Base-by-base conservation (phyloP, 1,140 invertebrate genomes). In the Paraescarpia echinospica region DNA sequence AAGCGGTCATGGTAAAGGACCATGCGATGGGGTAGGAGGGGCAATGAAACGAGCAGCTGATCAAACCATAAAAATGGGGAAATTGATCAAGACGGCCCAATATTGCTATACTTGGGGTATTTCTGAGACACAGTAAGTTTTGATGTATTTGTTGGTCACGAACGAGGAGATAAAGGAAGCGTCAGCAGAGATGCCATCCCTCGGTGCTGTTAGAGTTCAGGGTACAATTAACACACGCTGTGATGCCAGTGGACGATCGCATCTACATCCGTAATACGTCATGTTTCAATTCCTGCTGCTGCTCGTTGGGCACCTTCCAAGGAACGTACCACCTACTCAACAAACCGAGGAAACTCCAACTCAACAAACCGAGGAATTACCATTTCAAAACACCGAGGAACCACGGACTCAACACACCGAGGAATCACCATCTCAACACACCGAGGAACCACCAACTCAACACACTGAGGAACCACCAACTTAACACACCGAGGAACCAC, bases 191-290 rank as follows among this genome's bases (percentile, higher is more conserved):
- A 14, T 89, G 89, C 8, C 89, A 89, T 12, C 89, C 89, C 89
- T 89, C 89, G 89, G 89, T 14, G 22, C 89, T 89, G 89, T 89
- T 89, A 33, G 89, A 89, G 89, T 90, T 1, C 27, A 90, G 2
- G 89, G 2, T 33, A 90, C 89, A 14, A 90, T 90, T 12, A 90
- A 90, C 4, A 90, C 89, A 90, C 89, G 35, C 89, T 31, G 27
- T 90, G 35, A 90, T 90, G 89, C 89, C 89, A 90, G 89, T 90
- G 2, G 89, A 90, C 27, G 89, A 90, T 90, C 89, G 33, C 89
- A 90, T 90, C 18, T 90, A 89, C 89, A 89, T 18, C 89, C 89
- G 89, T 89, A 18, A 89, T 4, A 89, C 89, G 4, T 89, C 89
- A 89, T 34, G 89, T 89, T 89, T 33, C 89, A 90, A 31, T 34